Conservation (phyloP, 1,140 invertebrate species). For the Geopemphigus sp. region DNA sequence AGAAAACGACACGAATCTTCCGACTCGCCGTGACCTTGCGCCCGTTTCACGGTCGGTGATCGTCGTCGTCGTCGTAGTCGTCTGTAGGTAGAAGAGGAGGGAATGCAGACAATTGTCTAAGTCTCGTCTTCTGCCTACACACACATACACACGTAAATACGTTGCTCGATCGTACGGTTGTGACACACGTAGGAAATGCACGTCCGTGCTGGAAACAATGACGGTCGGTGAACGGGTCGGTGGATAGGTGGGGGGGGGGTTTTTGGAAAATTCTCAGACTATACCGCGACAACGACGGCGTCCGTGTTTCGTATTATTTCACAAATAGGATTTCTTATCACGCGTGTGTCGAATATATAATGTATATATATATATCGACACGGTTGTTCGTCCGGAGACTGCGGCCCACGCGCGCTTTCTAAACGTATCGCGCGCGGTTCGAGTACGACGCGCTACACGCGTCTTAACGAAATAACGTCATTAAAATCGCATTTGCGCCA, state of each 20-base stretch:
- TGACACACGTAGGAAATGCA: background rate
- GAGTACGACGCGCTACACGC: background rate
- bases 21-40: constrained; percentile 15
- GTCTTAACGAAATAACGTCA: constrained; percentile 39
- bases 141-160: no score
- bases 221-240: no score
- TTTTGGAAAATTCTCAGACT: background rate
- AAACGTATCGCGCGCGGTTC: background rate
- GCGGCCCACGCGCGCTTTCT: constrained; percentile 16
- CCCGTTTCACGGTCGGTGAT: constrained; percentile 27
- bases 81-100: no score
- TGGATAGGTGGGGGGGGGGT: background rate
- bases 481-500: constrained; percentile 45
- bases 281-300: background rate
- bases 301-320: no score
- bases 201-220: background rate
- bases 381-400: background rate
- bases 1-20: no score
- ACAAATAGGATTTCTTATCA: no score
- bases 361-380: background rate
- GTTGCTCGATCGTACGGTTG: background rate
- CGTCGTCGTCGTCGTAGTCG: background rate
- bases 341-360: background rate
- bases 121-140: no score
- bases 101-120: background rate